phyloP scores from a whole-genome alignment of 2,113 vertebrate genomes.

The Alligator mississippiensis region DNA sequence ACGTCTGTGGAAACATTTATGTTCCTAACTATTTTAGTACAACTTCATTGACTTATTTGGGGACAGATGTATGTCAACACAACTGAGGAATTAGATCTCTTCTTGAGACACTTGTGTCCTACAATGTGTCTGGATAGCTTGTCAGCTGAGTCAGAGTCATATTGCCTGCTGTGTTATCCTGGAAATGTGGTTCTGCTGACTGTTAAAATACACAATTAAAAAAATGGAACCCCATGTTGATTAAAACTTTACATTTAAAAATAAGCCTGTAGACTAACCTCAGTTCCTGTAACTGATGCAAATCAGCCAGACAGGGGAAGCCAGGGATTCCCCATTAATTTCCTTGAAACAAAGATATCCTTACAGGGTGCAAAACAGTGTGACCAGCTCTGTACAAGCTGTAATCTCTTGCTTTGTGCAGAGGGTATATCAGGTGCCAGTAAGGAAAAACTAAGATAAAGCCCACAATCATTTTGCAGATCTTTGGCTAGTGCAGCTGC shows the following conservation, averaged over 20 bases:
- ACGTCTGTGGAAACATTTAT: not conserved
- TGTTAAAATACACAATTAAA: not conserved
- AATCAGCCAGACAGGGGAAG: not conserved
- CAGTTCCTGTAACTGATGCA: not conserved
- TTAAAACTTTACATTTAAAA: not conserved
- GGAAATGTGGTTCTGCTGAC: not conserved
- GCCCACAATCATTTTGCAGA: not conserved
- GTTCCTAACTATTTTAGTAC: not conserved
- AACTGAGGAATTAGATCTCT: not conserved
- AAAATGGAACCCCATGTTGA: not conserved
- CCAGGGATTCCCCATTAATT: not conserved
- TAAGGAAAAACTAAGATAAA: not conserved
- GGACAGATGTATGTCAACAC: not conserved
- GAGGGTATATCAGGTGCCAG: not conserved
- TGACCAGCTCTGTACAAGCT: not conserved
- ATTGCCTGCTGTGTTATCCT: not conserved
- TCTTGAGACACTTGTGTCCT: not conserved
- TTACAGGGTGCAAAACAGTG: not conserved
- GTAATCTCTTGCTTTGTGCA: not conserved
- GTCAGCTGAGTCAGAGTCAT: not conserved
- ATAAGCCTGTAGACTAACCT: not conserved
- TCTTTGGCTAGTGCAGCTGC: not conserved
- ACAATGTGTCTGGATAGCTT: not conserved
- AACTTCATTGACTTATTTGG: not conserved
- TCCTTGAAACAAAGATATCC: not conserved